phyloP scores from a whole-genome alignment of 2,888 invertebrate genomes.

The Lutraria lutraria region DNA sequence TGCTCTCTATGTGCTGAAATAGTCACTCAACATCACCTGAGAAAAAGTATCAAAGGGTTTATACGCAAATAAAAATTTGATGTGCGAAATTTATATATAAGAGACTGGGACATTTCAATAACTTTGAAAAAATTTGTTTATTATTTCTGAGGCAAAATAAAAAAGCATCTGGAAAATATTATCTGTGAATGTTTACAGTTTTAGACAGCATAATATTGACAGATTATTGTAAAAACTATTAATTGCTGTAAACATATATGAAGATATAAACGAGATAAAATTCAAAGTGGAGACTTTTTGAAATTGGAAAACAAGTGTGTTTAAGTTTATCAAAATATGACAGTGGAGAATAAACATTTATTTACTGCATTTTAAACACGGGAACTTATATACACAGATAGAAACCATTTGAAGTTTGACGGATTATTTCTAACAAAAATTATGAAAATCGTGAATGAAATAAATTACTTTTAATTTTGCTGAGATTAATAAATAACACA shows the following conservation, averaged over 20 bases:
- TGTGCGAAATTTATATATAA: not conserved
- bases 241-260: not conserved
- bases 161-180: not conserved
- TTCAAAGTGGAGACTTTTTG: not conserved
- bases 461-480: not conserved
- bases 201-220: not conserved
- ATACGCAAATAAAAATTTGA: not conserved
- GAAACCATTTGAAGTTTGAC: not conserved
- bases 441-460: slow-evolving; percentile 7
- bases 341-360: slow-evolving; percentile 5
- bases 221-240: not conserved
- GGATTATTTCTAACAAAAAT: not conserved
- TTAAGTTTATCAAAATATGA: not conserved
- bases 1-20: not conserved
- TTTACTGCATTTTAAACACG: slow-evolving; percentile 11
- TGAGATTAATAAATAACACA: slow-evolving; percentile 4
- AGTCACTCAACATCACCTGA: not conserved
- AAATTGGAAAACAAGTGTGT: not conserved
- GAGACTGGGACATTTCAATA: not conserved
- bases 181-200: not conserved
- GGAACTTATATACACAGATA: not conserved
- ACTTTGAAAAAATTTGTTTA: not conserved
- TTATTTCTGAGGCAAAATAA: not conserved
- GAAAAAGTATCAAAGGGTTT: slow-evolving; percentile 14
- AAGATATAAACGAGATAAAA: not conserved